These are phyloP conservation scores for Aspiorhynchus laticeps DNA, from an alignment of 2,113 vertebrate species.

Conservation along the genomic window DNA sequence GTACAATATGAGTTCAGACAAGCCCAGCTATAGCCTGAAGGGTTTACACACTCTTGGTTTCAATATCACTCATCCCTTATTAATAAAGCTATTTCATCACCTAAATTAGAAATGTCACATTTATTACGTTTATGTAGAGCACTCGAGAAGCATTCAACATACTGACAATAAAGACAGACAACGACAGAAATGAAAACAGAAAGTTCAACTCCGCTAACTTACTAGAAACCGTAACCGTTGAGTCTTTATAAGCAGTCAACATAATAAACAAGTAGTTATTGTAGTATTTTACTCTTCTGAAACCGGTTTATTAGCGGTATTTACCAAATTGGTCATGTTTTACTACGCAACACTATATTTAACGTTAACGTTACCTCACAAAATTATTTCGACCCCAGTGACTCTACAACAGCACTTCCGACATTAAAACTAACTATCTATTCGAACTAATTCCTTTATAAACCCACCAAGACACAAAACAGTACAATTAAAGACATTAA, in stretches of 20 bases:
- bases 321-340: neutral
- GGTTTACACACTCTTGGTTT: constrained; percentile 10
- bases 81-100: neutral
- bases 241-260: neutral
- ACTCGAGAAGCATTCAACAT: neutral
- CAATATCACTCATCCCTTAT: constrained; percentile 27
- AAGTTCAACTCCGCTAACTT: neutral
- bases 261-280: neutral
- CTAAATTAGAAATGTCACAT: neutral
- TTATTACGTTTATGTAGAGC: neutral
- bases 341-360: neutral
- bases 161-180: neutral
- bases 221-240: neutral
- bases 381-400: neutral
- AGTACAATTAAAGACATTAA: neutral
- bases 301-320: neutral
- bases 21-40: neutral
- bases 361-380: neutral
- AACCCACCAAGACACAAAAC: neutral
- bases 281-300: neutral
- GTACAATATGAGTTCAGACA: neutral
- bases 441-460: neutral
- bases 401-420: neutral
- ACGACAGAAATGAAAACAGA: neutral
- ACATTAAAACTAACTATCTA: neutral